These are phyloP conservation scores for Tyto alba DNA, from an alignment of 2,113 vertebrate species.

Conservation along the genomic window DNA sequence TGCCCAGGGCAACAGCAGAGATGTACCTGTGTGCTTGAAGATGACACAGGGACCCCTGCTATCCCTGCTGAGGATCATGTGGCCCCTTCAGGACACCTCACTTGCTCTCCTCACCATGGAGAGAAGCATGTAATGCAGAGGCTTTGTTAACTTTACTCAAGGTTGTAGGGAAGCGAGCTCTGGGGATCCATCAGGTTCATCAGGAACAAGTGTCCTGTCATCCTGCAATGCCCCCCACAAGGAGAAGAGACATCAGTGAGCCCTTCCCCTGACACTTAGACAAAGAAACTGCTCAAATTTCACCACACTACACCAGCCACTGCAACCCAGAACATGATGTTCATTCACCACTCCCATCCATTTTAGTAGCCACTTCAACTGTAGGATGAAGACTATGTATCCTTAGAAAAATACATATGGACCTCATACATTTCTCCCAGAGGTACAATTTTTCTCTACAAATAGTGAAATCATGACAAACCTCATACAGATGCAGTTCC, in stretches of 20 bases:
- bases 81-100: neutral
- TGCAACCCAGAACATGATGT: neutral
- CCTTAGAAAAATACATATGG: neutral
- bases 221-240: neutral
- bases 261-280: neutral
- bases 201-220: neutral
- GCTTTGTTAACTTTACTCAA: neutral
- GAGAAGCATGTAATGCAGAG: rapidly evolving
- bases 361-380: neutral
- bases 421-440: neutral
- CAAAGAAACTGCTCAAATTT: neutral
- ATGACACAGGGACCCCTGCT: neutral
- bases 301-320: neutral
- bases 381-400: neutral
- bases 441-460: neutral
- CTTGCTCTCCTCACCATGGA: neutral
- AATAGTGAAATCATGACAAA: neutral
- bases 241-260: neutral
- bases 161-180: neutral
- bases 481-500: neutral
- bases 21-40: neutral
- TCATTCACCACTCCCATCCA: neutral
- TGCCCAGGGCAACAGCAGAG: neutral
- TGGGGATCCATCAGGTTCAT: neutral
- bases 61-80: neutral